These are phyloP conservation scores for Emesis castigata DNA, from an alignment of 2,888 invertebrate genomes.

Conservation along the genomic window DNA sequence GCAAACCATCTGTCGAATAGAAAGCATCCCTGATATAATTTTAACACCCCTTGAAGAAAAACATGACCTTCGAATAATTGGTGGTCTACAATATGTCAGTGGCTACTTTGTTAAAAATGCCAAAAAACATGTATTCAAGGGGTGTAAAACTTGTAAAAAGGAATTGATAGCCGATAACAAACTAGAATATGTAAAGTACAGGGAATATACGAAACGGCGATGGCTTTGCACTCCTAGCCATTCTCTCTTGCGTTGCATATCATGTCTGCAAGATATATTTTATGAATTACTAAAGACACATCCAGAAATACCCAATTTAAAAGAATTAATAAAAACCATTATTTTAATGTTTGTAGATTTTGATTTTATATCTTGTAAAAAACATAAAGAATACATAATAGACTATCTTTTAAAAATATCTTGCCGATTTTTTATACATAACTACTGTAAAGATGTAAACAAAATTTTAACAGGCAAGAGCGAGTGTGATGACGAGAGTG, in stretches of 20 bases:
- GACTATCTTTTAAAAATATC: constrained; percentile 35
- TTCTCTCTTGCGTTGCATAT: constrained; percentile 16
- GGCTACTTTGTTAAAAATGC: constrained; percentile 52
- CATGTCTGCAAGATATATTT: constrained; percentile 25
- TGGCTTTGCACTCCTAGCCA: constrained; percentile 32
- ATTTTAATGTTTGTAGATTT: constrained; percentile 21
- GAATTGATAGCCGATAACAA: no score
- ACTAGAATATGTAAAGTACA: constrained; percentile 33
- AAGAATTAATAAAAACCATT: constrained; percentile 26
- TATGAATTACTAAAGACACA: constrained; percentile 4
- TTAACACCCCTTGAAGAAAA: constrained; percentile 29
- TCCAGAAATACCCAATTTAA: constrained; percentile 20
- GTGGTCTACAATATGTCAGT: constrained; percentile 43
- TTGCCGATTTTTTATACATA: constrained; percentile 49
- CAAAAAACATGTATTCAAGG: constrained; percentile 49
- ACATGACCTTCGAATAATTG: constrained; percentile 27
- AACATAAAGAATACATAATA: constrained; percentile 26
- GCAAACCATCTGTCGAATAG: neutral
- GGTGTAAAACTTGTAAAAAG: constrained; percentile 34
- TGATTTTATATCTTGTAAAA: constrained; percentile 22
- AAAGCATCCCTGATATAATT: constrained; percentile 15
- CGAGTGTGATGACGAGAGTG: no score
- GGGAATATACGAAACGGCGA: constrained; percentile 25
- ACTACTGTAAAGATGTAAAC: constrained; percentile 49
- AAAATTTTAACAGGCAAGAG: constrained; percentile 22